A percentile compares a stretch with the other conserved stretches of the same genome.
Conservation (phyloP, 1,140 invertebrate genomes). For the Phymorhynchus buccinoides region DNA sequence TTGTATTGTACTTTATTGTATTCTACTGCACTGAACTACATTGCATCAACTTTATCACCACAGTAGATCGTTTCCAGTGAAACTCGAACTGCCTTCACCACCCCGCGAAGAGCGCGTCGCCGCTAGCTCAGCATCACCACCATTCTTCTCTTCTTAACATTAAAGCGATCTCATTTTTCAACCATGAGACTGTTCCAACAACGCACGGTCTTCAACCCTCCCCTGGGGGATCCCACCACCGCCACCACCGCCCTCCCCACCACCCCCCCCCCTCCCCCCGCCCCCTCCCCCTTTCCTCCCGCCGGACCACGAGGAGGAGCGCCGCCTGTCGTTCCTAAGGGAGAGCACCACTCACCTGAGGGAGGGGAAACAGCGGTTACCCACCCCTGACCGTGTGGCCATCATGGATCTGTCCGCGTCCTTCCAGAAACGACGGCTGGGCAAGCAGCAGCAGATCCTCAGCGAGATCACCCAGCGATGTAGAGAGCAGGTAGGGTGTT, state of each 20-base stretch:
- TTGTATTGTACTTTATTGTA: no score
- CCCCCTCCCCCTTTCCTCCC: constrained; percentile 48
- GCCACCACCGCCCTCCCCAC: not conserved
- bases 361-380: constrained; percentile 53
- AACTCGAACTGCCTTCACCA: no score
- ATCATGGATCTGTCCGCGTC: constrained; percentile 58
- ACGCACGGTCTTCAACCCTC: constrained; percentile 3
- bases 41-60: no score
- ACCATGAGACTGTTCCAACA: constrained; percentile 52
- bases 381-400: constrained; percentile 59
- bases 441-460: constrained; percentile 39
- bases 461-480: not conserved
- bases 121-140: no score
- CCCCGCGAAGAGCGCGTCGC: no score
- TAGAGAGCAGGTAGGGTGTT: constrained; percentile 46
- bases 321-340: constrained; percentile 41
- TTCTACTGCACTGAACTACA: no score
- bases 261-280: not conserved
- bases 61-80: no score
- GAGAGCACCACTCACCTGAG: constrained; percentile 47
- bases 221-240: constrained; percentile 42
- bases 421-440: constrained; percentile 57
- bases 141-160: no score
- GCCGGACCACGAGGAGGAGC: constrained; percentile 44
- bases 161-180: not conserved